Base-by-base conservation (phyloP, 2,797 vertebrate species). In the Sparidentex hasta region DNA sequence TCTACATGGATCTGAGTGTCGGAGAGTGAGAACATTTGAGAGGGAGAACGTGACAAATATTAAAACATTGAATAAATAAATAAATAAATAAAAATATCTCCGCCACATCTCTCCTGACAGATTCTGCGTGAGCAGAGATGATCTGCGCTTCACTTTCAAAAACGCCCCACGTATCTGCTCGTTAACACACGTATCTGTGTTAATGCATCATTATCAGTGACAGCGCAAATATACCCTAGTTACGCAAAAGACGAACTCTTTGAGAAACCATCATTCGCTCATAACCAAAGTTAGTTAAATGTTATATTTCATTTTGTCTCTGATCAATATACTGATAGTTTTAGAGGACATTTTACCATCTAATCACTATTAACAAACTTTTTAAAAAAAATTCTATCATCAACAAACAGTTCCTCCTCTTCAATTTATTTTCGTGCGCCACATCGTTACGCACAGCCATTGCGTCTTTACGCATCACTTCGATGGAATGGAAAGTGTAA, bases 401-500 rank as follows among this genome's bases (percentile, higher is more conserved):
- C 3, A 44, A 71, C 18, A 29, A 55, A 56, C 0, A 1, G 1
- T 25, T 76, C 7, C 5, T 44, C 18, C 1, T 56, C n/a, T 1
- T 54, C 20, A 0, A 4, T 46, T 20, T 21, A 4, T 13, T 38
- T 52, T 23, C 1, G 11, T 59, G 73, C 54, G n/a, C 3, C 1
- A 0, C 52, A 41, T 51, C 65, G 4, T 63, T 63, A 48, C 78
- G 72, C 84, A 58, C 20, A 76, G 57, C 25, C 65, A 0, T 71
- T 0, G 86, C 77, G 82, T 51, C 55, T 85, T 89, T 84, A 79
- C 82, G 87, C 88, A 71, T 20, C 62, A 12, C 0, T n/a, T 1
- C 0, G 12, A 0, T 5, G 0, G 6, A 21, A 38, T 18, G 16
- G 17, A 14, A 2, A 0, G 33, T 8, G 2, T 5, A 63, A 80